A percentile compares a stretch with the other conserved stretches of the same genome.
Evolutionary conservation across 2,113 vertebrate genomes (phyloP).

Genomic region (Petrocephalus microphthalmus): DNA sequence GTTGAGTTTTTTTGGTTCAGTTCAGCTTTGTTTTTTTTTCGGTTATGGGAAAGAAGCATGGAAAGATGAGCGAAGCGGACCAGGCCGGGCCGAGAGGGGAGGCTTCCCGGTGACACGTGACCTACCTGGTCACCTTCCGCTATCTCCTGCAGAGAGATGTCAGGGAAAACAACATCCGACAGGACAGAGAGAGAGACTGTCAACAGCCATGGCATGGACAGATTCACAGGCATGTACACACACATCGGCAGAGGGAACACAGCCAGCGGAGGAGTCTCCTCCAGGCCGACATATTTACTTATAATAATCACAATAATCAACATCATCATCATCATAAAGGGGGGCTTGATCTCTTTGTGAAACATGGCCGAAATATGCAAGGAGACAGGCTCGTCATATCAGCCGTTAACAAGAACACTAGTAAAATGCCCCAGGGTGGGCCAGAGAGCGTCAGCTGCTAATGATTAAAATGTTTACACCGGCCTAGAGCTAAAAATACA

Average conservation of each 20-base stretch:
- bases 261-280: not conserved
- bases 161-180: conserved; percentile 70
- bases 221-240: conserved; percentile 49
- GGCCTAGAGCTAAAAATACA: conserved; percentile 20
- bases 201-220: conserved; percentile 82
- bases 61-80: conserved; percentile 76
- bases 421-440: not conserved
- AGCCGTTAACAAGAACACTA: not conserved
- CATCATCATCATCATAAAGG: not conserved
- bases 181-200: conserved; percentile 98
- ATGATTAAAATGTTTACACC: not conserved
- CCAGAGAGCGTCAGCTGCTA: not conserved
- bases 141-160: conserved; percentile 92
- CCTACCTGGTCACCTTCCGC: conserved; percentile 99
- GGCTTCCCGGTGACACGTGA: conserved; percentile 68
- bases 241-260: not conserved
- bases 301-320: not conserved
- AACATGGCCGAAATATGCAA: not conserved
- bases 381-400: not conserved
- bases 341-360: not conserved
- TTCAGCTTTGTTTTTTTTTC: conserved; percentile 60
- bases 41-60: conserved; percentile 86
- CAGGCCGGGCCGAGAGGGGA: conserved; percentile 61
- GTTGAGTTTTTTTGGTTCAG: conserved; percentile 34
- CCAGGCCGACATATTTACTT: not conserved